Conservation (phyloP, 1,140 invertebrate species). For the Zeugodacus cucurbitae region DNA sequence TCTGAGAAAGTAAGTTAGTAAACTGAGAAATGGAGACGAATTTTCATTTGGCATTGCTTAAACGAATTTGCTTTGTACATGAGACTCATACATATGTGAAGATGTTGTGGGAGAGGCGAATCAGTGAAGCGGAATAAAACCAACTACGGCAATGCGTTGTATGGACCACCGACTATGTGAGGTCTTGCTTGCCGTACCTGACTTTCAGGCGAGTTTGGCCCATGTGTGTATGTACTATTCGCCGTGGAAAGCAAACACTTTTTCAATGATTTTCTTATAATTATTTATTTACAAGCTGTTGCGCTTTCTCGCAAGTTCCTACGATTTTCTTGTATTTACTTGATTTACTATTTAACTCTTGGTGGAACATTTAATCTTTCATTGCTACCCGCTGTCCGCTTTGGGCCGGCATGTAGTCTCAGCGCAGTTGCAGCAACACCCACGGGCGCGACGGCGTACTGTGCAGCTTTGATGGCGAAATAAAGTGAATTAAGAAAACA, state of each 20-base stretch:
- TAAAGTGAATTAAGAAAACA: neutral
- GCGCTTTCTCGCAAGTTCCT: neutral
- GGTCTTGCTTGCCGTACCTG: too few species aligned
- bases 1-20: neutral
- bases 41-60: neutral
- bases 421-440: neutral
- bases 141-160: neutral
- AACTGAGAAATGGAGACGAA: neutral
- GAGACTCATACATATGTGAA: neutral
- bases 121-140: neutral
- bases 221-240: too few species aligned
- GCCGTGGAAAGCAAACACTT: too few species aligned
- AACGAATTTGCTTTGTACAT: neutral
- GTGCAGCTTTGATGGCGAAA: neutral
- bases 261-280: neutral
- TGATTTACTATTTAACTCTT: neutral
- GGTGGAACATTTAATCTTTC: neutral
- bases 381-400: neutral
- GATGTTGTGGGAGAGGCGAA: neutral
- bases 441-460: neutral
- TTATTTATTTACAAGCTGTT: neutral
- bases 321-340: neutral
- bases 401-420: neutral
- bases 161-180: neutral
- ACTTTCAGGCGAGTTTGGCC: too few species aligned